Conservation (phyloP, 2,888 invertebrate genomes). For the Entomobrya multifasciata region DNA sequence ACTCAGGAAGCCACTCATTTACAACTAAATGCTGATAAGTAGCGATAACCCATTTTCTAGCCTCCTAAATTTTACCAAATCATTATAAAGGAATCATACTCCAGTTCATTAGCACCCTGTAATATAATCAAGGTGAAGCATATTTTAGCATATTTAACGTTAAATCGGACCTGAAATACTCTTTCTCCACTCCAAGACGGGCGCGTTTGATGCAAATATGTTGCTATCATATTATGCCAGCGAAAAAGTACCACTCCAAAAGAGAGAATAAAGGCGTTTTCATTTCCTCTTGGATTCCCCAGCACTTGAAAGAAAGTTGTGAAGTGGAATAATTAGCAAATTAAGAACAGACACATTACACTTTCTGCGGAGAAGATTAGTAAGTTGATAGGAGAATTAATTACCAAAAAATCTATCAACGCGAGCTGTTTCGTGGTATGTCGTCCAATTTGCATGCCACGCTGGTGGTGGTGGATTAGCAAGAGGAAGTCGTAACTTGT, state of each 20-base stretch:
- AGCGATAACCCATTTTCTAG: conserved; percentile 84
- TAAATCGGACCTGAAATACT: conserved; percentile 81
- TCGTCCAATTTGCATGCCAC: conserved; percentile 81
- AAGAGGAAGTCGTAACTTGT: conserved; percentile 83
- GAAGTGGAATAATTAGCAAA: no score
- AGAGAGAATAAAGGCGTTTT: conserved; percentile 83
- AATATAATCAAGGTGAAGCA: not conserved
- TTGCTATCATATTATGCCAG: conserved; percentile 84
- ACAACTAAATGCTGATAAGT: conserved; percentile 83
- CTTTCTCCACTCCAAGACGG: conserved; percentile 82
- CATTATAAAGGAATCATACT: no score
- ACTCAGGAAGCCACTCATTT: conserved; percentile 83
- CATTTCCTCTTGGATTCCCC: conserved; percentile 84
- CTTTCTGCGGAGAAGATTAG: no score
- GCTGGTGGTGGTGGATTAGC: conserved; percentile 84
- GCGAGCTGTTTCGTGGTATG: conserved; percentile 81
- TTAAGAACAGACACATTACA: no score
- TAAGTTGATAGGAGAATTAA: not conserved
- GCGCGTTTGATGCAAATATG: conserved; percentile 80
- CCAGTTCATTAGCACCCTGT: no score
- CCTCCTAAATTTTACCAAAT: conserved; percentile 81
- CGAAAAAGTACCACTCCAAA: conserved; percentile 84
- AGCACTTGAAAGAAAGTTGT: conserved; percentile 82
- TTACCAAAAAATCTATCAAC: conserved; percentile 84
- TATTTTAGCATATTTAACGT: no score